Evolutionary conservation across 2,888 invertebrate species (phyloP), one percentile per base, ranked within the genome.

Genomic region (Campoplex nolae): DNA sequence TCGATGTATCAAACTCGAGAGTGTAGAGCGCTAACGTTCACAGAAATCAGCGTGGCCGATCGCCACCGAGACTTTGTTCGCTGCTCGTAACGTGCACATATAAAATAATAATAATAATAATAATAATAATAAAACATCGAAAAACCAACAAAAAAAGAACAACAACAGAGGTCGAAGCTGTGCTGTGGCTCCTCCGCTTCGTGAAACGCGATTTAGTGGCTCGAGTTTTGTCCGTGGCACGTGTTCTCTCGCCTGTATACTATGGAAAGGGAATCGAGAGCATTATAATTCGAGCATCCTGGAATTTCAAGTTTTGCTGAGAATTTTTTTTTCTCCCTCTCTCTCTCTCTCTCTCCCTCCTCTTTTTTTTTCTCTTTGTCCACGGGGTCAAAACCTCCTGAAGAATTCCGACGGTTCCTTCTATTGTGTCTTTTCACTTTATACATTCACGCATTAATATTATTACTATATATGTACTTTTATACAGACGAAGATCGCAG

Each of bases 231-330:
- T 51, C 45, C 35, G 58, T 45, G 56, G 58, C 79, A 71, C 38
- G 70, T 48, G 70, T 42, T 56, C 38, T 42, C 35, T n/a, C 45
- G 23, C 0, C 23, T 23, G 70, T n/a, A 16, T 9, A 70, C 28
- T 45, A n/a, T 51, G 54, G 74, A 62, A 75, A 51, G 70, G 62
- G 48, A 68, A 62, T 68, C 75, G 58, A 58, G 70, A 58, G 48
- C 76, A 73, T 81, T 82, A 83, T 79, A 51, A 86, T 83, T 86
- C 83, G 79, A 83, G 79, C 83, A 65, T 67, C 70, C 70, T 86
- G 86, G 86, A 79, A 86, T 83, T 86, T 79, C 83, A 70, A 79
- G 83, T 86, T 86, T 71, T 74, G 77, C 81, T 62, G 85, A 85
- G 82, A 78, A 51, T 35, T 77, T 38, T 77, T 54, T 45, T 54